Conservation (phyloP, 2,797 vertebrate species). For the Thaleichthys pacificus region DNA sequence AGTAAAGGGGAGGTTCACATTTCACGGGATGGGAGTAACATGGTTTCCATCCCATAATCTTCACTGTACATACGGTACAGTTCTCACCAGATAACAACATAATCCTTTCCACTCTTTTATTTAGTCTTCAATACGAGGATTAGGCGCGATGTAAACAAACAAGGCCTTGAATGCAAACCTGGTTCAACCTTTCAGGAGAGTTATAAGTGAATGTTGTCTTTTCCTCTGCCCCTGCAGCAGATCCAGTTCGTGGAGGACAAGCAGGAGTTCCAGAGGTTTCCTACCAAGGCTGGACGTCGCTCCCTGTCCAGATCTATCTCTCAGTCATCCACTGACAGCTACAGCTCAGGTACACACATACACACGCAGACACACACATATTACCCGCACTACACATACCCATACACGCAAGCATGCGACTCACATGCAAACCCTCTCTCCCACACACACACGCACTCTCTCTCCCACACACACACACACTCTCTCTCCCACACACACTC, state of each 20-base stretch:
- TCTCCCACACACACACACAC: not conserved
- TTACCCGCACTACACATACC: not conserved
- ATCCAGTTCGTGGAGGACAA: constrained; percentile 97
- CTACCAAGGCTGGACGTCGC: constrained; percentile 89
- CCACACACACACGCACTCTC: no score
- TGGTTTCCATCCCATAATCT: no score
- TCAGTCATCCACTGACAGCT: constrained; percentile 96
- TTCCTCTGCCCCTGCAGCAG: constrained; percentile 72
- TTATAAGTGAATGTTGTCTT: not conserved
- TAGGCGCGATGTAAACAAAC: constrained; percentile 3
- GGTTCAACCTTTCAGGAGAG: not conserved
- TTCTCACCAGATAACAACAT: no score
- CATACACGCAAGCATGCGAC: not conserved
- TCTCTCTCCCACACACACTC: no score
- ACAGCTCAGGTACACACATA: constrained; percentile 83
- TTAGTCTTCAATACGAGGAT: not conserved
- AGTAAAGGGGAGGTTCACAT: no score
- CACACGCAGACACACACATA: not conserved
- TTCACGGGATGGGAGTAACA: no score
- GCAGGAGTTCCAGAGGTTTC: constrained; percentile 94
- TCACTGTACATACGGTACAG: no score
- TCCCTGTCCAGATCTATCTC: constrained; percentile 95
- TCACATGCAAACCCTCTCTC: not conserved
- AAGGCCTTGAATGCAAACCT: not conserved
- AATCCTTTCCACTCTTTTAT: no score